Base-by-base conservation (phyloP, 2,113 vertebrate species). In the Polypterus senegalus region DNA sequence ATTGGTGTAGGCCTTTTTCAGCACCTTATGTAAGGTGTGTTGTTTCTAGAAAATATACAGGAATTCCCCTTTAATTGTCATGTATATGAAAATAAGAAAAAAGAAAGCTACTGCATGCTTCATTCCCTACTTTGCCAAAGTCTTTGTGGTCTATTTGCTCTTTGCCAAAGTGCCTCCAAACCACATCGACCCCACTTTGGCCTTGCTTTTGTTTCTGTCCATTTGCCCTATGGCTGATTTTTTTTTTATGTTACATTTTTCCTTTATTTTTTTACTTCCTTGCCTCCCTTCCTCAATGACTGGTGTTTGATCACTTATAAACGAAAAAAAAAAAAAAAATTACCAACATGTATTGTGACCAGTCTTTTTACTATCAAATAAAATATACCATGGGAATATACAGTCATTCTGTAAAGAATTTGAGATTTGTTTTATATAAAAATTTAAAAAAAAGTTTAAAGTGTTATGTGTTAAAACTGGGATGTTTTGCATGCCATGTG, bases 401-500 rank as follows among this genome's bases (percentile, higher is more conserved):
- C 71, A 2, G 63, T 79, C 7, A 44, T 57, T 9, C 3, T 7
- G 9, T 9, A 7, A 11, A 11, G 56, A 11, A 5, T 4, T 7
- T 9, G 56, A 72, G 74, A 79, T 72, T 81, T 80, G 66, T 82
- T 85, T 85, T 84, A 79, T 84, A 82, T 82, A 71, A 79, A 81
- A 83, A 79, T 45, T 9, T 85, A 82, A 78, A 74, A 76, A 71
- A 52, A 53, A 58, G 62, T 61, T 62, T 27, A 9, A 63, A 62
- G 9, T 65, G 64, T 67, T 63, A 66, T 61, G 11, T 52, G 48
- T 60, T 61, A 54, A 54, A 63, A 48, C 45, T 5, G 62, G 48
- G 62, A 27, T 71, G 64, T 69, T 70, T 71, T 92, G 91, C 92
- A 93, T 94, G 91, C 86, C 74, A 76, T 80, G 83, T 87, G 88